Evolutionary conservation across 2,888 invertebrate genomes (phyloP).

Genomic region (Nymphalis urticae): DNA sequence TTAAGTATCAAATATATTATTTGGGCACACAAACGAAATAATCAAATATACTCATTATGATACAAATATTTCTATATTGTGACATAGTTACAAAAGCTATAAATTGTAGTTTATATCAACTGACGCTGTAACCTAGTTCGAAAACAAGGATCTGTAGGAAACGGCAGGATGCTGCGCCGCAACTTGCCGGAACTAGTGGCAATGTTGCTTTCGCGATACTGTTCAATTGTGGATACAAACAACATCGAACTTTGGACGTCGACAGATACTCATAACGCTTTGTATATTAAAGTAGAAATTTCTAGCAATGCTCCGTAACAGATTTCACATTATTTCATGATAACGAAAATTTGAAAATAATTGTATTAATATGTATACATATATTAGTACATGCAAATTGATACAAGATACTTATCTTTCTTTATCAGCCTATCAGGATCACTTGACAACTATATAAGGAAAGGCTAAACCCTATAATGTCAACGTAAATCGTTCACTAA

Average conservation of each 20-base stretch:
- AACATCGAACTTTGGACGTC: slow-evolving; percentile 9
- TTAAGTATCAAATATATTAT: too few species aligned
- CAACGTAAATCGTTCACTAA: too few species aligned
- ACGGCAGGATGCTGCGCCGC: slow-evolving; percentile 54
- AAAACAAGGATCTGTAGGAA: slow-evolving; percentile 58
- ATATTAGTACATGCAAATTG: too few species aligned
- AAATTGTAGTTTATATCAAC: slow-evolving; percentile 32
- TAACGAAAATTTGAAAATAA: too few species aligned
- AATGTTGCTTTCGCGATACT: slow-evolving; percentile 42
- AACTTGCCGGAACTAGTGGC: slow-evolving; percentile 51
- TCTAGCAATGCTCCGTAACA: too few species aligned
- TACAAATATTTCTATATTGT: slow-evolving; percentile 20
- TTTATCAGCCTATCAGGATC: too few species aligned
- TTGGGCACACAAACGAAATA: background rate
- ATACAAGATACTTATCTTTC: too few species aligned
- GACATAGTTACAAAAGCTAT: slow-evolving; percentile 30
- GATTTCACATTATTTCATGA: too few species aligned
- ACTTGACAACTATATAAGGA: too few species aligned
- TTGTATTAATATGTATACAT: too few species aligned
- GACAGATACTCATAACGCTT: background rate
- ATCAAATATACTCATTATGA: background rate
- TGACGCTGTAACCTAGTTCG: slow-evolving; percentile 50
- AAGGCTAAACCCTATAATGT: too few species aligned
- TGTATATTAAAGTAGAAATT: background rate
- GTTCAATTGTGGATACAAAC: slow-evolving; percentile 19